Conservation (phyloP, 2,888 invertebrate species). For the Agrochola circellaris region DNA sequence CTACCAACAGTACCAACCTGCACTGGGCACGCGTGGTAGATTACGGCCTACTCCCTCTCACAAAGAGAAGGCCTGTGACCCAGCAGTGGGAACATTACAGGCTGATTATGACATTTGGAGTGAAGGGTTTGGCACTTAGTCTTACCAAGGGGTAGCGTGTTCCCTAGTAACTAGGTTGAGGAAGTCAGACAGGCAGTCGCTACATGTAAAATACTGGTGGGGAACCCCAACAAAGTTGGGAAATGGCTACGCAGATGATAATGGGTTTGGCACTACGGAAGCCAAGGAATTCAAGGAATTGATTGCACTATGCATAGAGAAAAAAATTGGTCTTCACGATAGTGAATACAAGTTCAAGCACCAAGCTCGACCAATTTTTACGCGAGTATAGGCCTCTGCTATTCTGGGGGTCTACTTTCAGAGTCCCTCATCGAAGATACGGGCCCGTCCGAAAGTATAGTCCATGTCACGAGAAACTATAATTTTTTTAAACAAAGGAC, state of each 20-base stretch:
- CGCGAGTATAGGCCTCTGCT: neutral
- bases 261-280: neutral
- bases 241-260: neutral
- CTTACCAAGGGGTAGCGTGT: too few relatives aligned
- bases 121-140: neutral
- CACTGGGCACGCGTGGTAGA: too few relatives aligned
- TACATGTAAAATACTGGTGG: neutral
- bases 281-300: neutral
- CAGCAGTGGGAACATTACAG: too few relatives aligned
- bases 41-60: too few relatives aligned
- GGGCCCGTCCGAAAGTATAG: too few relatives aligned
- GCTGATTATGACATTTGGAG: neutral
- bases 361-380: neutral
- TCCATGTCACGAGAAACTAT: too few relatives aligned
- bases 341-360: neutral
- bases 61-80: too few relatives aligned
- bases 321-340: neutral
- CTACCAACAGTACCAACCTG: too few relatives aligned
- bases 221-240: neutral
- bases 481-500: too few relatives aligned
- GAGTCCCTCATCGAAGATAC: too few relatives aligned
- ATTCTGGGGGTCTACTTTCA: neutral
- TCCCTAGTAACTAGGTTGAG: neutral
- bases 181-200: neutral
- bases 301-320: neutral